Base-by-base conservation (phyloP, 2,888 invertebrate genomes). In the Eledona agricola region DNA sequence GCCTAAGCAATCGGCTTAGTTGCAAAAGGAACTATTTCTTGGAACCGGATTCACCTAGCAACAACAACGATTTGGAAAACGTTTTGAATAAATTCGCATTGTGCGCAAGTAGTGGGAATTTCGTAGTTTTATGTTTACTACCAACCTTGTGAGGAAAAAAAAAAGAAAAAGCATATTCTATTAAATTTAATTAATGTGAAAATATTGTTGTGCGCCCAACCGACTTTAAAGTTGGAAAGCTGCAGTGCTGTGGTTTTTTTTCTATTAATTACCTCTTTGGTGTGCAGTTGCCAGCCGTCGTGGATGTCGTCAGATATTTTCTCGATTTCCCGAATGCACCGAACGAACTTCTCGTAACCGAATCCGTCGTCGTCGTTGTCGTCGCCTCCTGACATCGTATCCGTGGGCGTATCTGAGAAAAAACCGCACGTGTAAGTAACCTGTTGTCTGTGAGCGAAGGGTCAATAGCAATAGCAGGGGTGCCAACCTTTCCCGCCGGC, bases 201-300 rank as follows among this genome's bases (percentile, higher is more conserved):
- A n/a, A n/a, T n/a, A n/a, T n/a, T n/a, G n/a, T n/a, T n/a, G n/a
- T n/a, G n/a, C n/a, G 20, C 4, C 20, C 20, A 19, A 5, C 20
- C 20, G 4, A n/a, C n/a, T 19, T 19, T 19, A n/a, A 16, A 19
- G 10, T 17, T 13, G 32, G 16, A 34, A 16, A 19, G 34, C 7
- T 19, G 9, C 16, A 31, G 12, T 13, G 13, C 11, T 16, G 34
- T 29, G 29, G 11, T 26, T 26, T n/a, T n/a, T n/a, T n/a, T n/a
- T n/a, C n/a, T n/a, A n/a, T n/a, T 9, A 38, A 23, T 22, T 57
- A 66, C 64, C 51, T 65, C 50, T 31, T 59, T 61, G 7, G 37
- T 12, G 10, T 65, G 59, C 12, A 68, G 51, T 42, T 51, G 52
- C 71, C 71, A 71, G 2, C 66, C 64, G 57, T 71, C 71, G 12